Conservation (phyloP, 1,140 invertebrate species). For the Bombus waltoni region DNA sequence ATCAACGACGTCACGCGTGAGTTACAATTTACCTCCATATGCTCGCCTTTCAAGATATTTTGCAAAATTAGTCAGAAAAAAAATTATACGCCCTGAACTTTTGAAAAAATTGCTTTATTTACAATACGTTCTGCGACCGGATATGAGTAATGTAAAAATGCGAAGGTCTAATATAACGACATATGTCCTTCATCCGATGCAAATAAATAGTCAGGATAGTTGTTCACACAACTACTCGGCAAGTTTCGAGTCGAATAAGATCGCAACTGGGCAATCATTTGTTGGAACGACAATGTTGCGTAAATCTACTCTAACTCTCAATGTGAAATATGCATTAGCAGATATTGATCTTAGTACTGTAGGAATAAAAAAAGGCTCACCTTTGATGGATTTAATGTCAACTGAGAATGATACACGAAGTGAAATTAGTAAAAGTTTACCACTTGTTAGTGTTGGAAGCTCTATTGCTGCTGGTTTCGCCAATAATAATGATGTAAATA, state of each 20-base stretch:
- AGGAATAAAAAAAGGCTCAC: slow-evolving; percentile 48
- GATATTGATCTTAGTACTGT: slow-evolving; percentile 60
- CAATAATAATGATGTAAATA: not conserved
- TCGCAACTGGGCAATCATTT: not conserved
- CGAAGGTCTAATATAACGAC: slow-evolving; percentile 73
- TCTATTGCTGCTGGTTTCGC: not conserved
- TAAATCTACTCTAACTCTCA: slow-evolving; percentile 76
- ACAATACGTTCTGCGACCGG: slow-evolving; percentile 82
- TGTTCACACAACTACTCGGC: slow-evolving; percentile 38
- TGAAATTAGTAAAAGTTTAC: slow-evolving; percentile 72
- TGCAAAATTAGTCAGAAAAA: slow-evolving; percentile 87
- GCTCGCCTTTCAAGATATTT: slow-evolving; percentile 88
- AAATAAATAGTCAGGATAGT: slow-evolving; percentile 31
- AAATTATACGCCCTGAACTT: slow-evolving; percentile 87
- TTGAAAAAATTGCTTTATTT: slow-evolving; percentile 89
- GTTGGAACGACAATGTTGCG: slow-evolving; percentile 40
- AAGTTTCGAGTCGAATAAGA: slow-evolving; percentile 4
- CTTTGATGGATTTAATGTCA: slow-evolving; percentile 44
- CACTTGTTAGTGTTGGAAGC: not conserved
- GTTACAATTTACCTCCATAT: slow-evolving; percentile 81
- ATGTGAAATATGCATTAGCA: slow-evolving; percentile 72
- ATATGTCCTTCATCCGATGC: slow-evolving; percentile 72
- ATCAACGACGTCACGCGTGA: slow-evolving; percentile 79
- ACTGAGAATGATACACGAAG: slow-evolving; percentile 27
- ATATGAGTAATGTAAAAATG: slow-evolving; percentile 78